Base-by-base conservation (phyloP, 1,140 invertebrate genomes). In the Aphaenogaster floridana region DNA sequence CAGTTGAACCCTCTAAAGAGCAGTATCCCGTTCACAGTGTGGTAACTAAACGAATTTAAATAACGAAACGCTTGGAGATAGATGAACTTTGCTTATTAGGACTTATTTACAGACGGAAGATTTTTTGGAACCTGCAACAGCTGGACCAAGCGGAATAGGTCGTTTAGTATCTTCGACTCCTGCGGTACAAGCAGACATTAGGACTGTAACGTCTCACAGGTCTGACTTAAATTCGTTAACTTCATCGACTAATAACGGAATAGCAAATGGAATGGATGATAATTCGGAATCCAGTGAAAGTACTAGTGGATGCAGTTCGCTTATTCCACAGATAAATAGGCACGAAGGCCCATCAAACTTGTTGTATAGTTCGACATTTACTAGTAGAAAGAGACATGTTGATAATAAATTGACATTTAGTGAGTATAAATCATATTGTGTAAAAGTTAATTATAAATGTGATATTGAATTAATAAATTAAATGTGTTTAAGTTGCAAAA, bases 211-310 rank as follows among this genome's bases (percentile, higher is more conserved):
- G 8, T 85, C 90, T 48, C 87, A 94, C 79, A 89, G 92, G 66
- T 90, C 93, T 28, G 85, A 92, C 45, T 86, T 93, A 42, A 94
- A 94, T 88, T 88, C 93, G 59, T 86, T 95, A 84, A 78, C 93
- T 87, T 36, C 91, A 28, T 45, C 91, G 59, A 92, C 94, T 86
- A 94, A 95, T 87, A 95, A 95, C 87, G 94, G 92, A 15, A 81
- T 91, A 11, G 76, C 91, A 7, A 95, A 95, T 89, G 95, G 94
- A 36, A 92, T 78, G 11, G 96, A 96, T 89, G 95, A 96, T 84
- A 95, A 95, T 92, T 96, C 96, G 8, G 96, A 96, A 84, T 95
- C 94, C 0, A 95, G 96, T 83, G 96, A 96, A 86, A 96, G 95
- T 39, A 96, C 96, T 3, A 96, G 96, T 89, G 95, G 96, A 17